phyloP scores from a whole-genome alignment of 2,113 vertebrate species.

The Strix aluco region DNA sequence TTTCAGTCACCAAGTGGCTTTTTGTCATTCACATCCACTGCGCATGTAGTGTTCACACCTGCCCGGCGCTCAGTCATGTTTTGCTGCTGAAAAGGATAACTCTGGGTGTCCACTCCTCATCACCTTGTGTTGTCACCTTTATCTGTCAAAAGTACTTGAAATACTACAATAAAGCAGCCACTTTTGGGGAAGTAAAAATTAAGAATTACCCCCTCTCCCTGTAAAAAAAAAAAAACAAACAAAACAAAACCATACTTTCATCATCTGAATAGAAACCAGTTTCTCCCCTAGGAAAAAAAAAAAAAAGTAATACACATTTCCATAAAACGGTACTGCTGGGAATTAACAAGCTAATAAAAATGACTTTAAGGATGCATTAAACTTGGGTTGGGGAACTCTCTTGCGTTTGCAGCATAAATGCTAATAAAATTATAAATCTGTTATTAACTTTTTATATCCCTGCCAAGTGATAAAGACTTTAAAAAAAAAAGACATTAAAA shows the following conservation, averaged over 20 bases:
- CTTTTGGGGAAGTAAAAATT: background rate
- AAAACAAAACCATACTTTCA: background rate
- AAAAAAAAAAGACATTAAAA: background rate
- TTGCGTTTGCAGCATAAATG: slow-evolving; percentile 71
- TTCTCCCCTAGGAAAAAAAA: slow-evolving; percentile 19
- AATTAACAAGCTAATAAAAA: slow-evolving; percentile 78
- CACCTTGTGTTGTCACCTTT: background rate
- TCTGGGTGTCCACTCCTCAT: background rate
- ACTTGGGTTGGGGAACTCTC: slow-evolving; percentile 69
- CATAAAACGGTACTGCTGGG: slow-evolving; percentile 56
- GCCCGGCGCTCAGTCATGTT: background rate
- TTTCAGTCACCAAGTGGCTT: background rate
- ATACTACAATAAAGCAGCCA: background rate
- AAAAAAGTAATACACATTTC: background rate
- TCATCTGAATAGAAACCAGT: background rate
- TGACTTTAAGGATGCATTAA: slow-evolving; percentile 71
- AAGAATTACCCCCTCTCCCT: background rate
- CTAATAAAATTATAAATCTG: slow-evolving; percentile 81
- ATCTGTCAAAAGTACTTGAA: background rate
- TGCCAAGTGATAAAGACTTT: slow-evolving; percentile 61
- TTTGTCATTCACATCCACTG: background rate
- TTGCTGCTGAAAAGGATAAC: background rate
- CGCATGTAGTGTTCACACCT: background rate
- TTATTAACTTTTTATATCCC: slow-evolving; percentile 75
- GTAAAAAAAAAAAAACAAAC: background rate